These are phyloP conservation scores for Macrotrachela quadricornifera DNA, from an alignment of 1,140 invertebrate genomes.

Conservation along the genomic window DNA sequence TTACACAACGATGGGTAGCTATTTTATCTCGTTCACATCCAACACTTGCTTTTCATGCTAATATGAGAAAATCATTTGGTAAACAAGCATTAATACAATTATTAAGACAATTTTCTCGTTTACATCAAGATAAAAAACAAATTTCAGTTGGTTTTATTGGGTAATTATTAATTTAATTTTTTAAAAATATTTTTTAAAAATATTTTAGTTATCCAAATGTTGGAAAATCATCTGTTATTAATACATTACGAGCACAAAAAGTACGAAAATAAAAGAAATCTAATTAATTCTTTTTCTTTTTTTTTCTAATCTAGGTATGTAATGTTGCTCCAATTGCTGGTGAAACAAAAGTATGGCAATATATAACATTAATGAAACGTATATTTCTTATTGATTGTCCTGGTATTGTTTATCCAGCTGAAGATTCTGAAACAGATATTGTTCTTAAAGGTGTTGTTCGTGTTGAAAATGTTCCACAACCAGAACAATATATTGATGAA, in stretches of 20 bases:
- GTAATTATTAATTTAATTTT: too few species aligned
- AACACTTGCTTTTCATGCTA: slow-evolving; percentile 92
- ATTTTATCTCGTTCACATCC: slow-evolving; percentile 80
- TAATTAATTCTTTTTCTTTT: slow-evolving; percentile 12
- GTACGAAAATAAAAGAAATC: slow-evolving; percentile 29
- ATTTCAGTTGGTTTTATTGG: slow-evolving; percentile 94
- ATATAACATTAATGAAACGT: slow-evolving; percentile 84
- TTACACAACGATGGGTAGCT: slow-evolving; percentile 71
- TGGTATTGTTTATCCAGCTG: slow-evolving; percentile 66
- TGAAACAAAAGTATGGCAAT: slow-evolving; percentile 87
- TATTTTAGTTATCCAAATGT: slow-evolving; percentile 94
- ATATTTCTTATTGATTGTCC: slow-evolving; percentile 98
- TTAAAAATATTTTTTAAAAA: slow-evolving; percentile 40
- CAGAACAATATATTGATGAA: slow-evolving; percentile 72
- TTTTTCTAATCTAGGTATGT: slow-evolving; percentile 40
- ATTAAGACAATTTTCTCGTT: slow-evolving; percentile 61
- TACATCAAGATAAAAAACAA: slow-evolving; percentile 83
- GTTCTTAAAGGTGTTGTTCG: slow-evolving; percentile 60
- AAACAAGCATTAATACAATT: slow-evolving; percentile 92
- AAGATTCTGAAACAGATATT: slow-evolving; percentile 63
- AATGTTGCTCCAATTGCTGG: slow-evolving; percentile 96
- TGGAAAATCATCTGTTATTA: slow-evolving; percentile 94
- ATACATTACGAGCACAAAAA: slow-evolving; percentile 75
- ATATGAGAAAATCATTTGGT: slow-evolving; percentile 87
- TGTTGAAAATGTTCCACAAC: slow-evolving; percentile 74